Base-by-base conservation (phyloP, 2,888 invertebrate genomes). In the Leucoptera coffeella region DNA sequence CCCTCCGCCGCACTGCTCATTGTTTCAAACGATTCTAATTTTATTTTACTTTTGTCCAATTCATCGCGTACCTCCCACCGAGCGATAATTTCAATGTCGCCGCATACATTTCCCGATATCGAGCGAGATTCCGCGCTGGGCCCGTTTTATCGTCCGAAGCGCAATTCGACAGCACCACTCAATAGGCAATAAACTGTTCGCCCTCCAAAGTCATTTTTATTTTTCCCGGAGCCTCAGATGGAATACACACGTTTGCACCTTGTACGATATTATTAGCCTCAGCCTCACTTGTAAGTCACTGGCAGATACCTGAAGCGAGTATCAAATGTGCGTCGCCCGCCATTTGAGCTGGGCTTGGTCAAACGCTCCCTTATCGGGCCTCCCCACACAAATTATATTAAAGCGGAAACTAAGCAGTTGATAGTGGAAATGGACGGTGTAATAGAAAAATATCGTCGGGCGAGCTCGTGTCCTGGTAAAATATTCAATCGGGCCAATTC, bases 141-240 rank as follows among this genome's bases (percentile, higher is more conserved):
- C 50, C 53, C 56, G 57, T 59, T 62, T 60, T 60, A 58, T 59
- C 51, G 53, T 55, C 57, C 42, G 49, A 51, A 54, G 53, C 58
- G 59, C 58, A 54, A 55, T 56, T 58, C 61, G 59, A 61, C 64
- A 58, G 60, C 48, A 53, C 59, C 54, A 51, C 62, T 65, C 67
- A 67, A 67, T 67, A 65, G 65, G 67, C 67, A 59, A 65, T 69
- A 69, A 67, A 69, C 62, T 59, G 62, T 61, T 57, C 65, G 55
- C 53, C 60, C 60, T 56, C 57, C 51, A 60, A 59, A 64, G 60
- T 62, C 61, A 60, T 64, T 64, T 62, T 59, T 54, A 59, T 61
- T 51, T 52, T 49, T 40, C 52, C 39, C 54, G 47, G 51, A 49
- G 48, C 51, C 47, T 51, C 49, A 47, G 47, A 52, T 54, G 48